Evolutionary conservation across 1,140 invertebrate species (phyloP).

Genomic region (Carcinoscorpius rotundicauda): DNA sequence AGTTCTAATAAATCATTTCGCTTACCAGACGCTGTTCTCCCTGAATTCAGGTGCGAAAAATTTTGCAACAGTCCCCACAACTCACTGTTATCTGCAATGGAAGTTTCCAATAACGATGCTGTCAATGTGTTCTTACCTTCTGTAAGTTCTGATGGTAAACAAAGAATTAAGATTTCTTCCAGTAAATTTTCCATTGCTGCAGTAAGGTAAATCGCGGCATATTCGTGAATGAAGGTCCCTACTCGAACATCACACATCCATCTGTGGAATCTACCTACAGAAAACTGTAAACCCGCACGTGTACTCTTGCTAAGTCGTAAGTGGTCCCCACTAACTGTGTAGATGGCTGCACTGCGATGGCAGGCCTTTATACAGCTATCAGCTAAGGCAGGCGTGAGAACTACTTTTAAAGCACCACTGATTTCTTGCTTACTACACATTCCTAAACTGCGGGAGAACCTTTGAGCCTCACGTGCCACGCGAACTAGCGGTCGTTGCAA

Average conservation of each 20-base stretch:
- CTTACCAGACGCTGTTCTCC: slow-evolving; percentile 64
- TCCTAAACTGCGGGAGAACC: slow-evolving; percentile 57
- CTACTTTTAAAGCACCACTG: slow-evolving; percentile 63
- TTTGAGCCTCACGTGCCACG: slow-evolving; percentile 66
- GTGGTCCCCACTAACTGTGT: slow-evolving; percentile 66
- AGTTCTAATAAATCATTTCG: background rate
- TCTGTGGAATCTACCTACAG: slow-evolving; percentile 69
- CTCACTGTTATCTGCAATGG: slow-evolving; percentile 72
- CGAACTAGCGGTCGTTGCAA: slow-evolving; percentile 74
- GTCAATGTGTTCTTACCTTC: slow-evolving; percentile 49
- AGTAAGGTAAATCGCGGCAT: slow-evolving; percentile 74
- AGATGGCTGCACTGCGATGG: slow-evolving; percentile 74
- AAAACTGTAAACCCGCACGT: slow-evolving; percentile 63
- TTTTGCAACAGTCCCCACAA: slow-evolving; percentile 79
- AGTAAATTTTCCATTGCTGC: slow-evolving; percentile 77
- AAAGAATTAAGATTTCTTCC: slow-evolving; percentile 60
- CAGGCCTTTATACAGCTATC: slow-evolving; percentile 80
- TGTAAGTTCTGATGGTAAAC: slow-evolving; percentile 38
- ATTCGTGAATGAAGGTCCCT: slow-evolving; percentile 73
- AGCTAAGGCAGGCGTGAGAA: slow-evolving; percentile 69
- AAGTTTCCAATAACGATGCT: slow-evolving; percentile 62
- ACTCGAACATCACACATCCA: slow-evolving; percentile 81
- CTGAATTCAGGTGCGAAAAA: slow-evolving; percentile 76
- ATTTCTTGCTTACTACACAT: slow-evolving; percentile 80
- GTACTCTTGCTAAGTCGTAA: slow-evolving; percentile 66